phyloP scores from a whole-genome alignment of 1,140 invertebrate genomes.

The Conus ventricosus region DNA sequence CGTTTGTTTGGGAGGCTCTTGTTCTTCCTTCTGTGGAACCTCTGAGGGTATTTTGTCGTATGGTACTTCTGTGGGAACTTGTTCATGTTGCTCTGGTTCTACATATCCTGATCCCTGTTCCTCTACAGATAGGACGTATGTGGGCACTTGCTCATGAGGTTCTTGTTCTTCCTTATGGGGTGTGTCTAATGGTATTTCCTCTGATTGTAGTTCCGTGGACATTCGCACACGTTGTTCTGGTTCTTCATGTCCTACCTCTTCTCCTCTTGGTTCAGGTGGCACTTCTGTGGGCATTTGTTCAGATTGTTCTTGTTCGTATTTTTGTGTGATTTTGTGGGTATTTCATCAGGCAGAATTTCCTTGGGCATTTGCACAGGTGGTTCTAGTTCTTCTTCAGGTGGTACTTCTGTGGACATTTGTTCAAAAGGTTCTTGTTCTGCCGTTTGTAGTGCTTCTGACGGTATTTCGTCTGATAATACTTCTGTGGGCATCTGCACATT shows the following conservation, averaged over 20 bases:
- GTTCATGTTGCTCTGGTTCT: background rate
- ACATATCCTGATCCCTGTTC: background rate
- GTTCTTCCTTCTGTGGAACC: too few species aligned
- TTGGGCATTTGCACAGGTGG: background rate
- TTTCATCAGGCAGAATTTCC: background rate
- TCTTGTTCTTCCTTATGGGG: too few species aligned
- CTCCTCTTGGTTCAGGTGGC: too few species aligned
- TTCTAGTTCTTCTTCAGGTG: background rate
- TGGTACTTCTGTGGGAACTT: background rate
- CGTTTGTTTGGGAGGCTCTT: too few species aligned
- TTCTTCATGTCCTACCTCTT: too few species aligned
- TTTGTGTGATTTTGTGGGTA: too few species aligned
- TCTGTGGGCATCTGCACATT: background rate
- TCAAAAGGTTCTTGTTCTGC: background rate
- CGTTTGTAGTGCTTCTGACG: background rate
- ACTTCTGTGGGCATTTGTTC: too few species aligned
- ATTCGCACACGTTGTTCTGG: background rate
- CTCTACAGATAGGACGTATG: background rate
- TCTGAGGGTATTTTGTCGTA: too few species aligned
- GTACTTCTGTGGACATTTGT: background rate
- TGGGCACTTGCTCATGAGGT: too few species aligned
- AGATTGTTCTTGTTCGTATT: too few species aligned
- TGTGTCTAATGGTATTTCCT: background rate
- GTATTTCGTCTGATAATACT: background rate
- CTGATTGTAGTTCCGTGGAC: background rate